A percentile compares a stretch with the other conserved stretches of the same genome.
phyloP scores from a whole-genome alignment of 2,888 invertebrate species.

The Oxystoma pomonae region DNA sequence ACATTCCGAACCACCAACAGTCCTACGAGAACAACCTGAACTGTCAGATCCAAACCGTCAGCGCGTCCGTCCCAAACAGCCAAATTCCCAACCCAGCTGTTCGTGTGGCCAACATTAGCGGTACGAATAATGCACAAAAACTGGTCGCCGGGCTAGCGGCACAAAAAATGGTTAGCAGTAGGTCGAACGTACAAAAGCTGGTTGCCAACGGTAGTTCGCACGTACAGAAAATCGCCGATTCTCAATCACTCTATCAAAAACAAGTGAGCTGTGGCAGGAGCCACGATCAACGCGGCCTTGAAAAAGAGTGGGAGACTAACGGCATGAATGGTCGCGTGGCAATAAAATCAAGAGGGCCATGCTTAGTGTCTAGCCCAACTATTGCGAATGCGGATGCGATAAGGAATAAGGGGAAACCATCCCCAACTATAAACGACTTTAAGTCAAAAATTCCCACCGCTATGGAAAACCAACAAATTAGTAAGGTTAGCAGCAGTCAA shows the following conservation, averaged over 20 bases:
- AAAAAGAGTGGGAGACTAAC: conserved; percentile 40
- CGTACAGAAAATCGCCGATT: neutral
- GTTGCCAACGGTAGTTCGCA: neutral
- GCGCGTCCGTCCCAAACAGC: neutral
- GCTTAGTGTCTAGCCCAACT: conserved; percentile 40
- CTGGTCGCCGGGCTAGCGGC: neutral
- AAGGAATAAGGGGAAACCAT: neutral
- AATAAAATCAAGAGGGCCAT: conserved; percentile 10
- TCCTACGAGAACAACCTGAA: conserved; percentile 41
- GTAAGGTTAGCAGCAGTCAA: neutral
- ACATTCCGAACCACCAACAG: conserved; percentile 39
- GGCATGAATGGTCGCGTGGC: conserved; percentile 33
- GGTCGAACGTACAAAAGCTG: neutral
- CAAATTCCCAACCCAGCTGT: neutral
- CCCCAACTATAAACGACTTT: neutral
- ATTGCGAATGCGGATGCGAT: conserved; percentile 2
- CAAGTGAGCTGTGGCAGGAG: conserved; percentile 27
- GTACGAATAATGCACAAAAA: neutral
- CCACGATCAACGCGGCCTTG: conserved; percentile 15
- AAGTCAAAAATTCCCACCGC: neutral
- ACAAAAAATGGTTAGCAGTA: neutral
- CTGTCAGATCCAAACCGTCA: conserved; percentile 30
- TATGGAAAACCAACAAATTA: neutral
- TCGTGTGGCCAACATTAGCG: neutral
- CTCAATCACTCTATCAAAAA: conserved; percentile 18